Percentiles rank a stretch among this genome's conserved stretches.
phyloP scores from a whole-genome alignment of 2,797 vertebrate species.

The Eidolon dupreanum region DNA sequence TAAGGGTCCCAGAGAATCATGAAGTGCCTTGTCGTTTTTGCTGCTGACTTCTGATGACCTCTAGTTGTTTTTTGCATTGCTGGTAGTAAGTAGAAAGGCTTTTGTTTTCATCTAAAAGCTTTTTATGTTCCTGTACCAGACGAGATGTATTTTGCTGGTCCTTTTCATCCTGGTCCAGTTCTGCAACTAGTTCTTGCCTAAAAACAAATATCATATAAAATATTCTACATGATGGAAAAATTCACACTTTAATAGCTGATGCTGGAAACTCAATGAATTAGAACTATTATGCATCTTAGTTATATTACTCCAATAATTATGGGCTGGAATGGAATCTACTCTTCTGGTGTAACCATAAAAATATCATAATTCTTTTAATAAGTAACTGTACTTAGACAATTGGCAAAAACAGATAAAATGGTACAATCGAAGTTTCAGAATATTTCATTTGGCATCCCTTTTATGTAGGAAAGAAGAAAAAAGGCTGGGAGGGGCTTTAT shows the following conservation, averaged over 20 bases:
- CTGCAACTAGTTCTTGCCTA: constrained; percentile 98
- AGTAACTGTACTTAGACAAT: neutral
- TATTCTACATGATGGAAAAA: neutral
- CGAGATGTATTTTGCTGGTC: constrained; percentile 99
- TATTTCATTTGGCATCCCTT: neutral
- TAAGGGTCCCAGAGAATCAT: constrained; percentile 89
- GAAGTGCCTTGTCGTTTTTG: constrained; percentile 99
- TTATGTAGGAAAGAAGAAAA: neutral
- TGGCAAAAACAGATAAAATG: neutral
- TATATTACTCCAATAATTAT: neutral
- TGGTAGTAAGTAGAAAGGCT: constrained; percentile 99
- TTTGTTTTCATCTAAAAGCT: constrained; percentile 99
- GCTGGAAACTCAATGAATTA: neutral
- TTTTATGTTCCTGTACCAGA: constrained; percentile 99
- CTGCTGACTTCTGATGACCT: constrained; percentile 98
- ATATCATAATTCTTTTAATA: neutral
- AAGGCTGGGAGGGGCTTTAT: neutral
- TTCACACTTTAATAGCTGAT: neutral
- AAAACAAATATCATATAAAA: constrained; percentile 59
- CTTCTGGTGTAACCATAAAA: neutral
- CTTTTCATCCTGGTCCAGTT: constrained; percentile 99
- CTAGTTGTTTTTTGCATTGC: constrained; percentile 99
- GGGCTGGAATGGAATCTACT: neutral
- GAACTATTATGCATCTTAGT: neutral
- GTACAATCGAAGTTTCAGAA: neutral